phyloP scores from a whole-genome alignment of 2,888 invertebrate genomes.

The Ceramica pisi region DNA sequence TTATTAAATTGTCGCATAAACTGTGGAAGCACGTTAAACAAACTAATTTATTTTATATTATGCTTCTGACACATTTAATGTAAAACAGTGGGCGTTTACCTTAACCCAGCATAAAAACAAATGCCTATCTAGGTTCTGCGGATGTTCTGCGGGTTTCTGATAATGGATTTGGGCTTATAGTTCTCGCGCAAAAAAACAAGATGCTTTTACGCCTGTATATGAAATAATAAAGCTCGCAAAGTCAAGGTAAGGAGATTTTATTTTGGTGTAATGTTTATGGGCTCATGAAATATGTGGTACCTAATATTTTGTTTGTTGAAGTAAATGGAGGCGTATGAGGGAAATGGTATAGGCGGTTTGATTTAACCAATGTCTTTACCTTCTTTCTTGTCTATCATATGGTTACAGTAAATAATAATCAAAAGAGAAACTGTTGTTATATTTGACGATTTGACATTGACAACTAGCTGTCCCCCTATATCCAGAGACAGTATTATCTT shows the following conservation, averaged over 20 bases:
- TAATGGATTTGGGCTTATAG: conserved; percentile 53
- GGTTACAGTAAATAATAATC: not conserved
- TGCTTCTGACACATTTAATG: not conserved
- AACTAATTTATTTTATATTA: not conserved
- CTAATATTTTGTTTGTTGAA: conserved; percentile 46
- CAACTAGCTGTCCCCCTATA: too few species aligned
- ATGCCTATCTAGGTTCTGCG: conserved; percentile 47
- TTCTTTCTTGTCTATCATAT: too few species aligned
- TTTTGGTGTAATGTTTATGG: conserved; percentile 30
- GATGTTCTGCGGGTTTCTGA: conserved; percentile 28
- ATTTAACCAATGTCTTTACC: not conserved
- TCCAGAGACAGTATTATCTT: too few species aligned
- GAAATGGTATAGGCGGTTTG: conserved; percentile 6
- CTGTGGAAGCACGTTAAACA: not conserved
- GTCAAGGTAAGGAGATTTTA: conserved; percentile 43
- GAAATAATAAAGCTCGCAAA: conserved; percentile 44
- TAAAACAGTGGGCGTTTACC: not conserved
- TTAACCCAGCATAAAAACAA: conserved; percentile 45
- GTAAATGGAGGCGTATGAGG: conserved; percentile 16
- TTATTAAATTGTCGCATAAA: too few species aligned
- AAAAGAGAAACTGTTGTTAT: too few species aligned
- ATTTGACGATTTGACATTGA: too few species aligned
- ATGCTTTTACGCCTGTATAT: conserved; percentile 42
- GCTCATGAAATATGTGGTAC: conserved; percentile 40
- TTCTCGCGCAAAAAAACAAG: conserved; percentile 45